A percentile compares a stretch with the other conserved stretches of the same genome.
These are phyloP conservation scores for Mastacembelus armatus DNA, from an alignment of 2,797 vertebrate genomes.

Conservation along the genomic window DNA sequence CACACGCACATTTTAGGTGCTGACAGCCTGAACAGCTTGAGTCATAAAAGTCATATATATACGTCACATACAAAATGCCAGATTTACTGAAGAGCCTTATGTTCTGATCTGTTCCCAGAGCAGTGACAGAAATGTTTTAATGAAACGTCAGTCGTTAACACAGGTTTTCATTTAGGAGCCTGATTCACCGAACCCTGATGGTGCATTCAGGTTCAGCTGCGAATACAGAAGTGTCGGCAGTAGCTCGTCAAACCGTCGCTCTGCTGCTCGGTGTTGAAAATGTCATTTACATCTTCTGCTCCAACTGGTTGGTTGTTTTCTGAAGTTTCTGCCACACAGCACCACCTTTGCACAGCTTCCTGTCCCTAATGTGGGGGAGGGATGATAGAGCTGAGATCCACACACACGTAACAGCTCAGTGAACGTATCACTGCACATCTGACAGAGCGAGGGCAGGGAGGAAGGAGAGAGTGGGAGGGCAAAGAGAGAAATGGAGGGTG, in stretches of 20 bases:
- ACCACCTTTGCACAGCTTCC: no score
- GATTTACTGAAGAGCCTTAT: background rate
- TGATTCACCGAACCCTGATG: no score
- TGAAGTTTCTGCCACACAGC: no score
- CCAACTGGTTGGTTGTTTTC: no score
- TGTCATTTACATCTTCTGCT: no score
- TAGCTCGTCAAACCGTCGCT: no score
- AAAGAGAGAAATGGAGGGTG: constrained; percentile 23
- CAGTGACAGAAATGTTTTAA: background rate
- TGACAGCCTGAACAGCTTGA: background rate
- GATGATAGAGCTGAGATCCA: background rate
- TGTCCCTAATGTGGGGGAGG: no score
- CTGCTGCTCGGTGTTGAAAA: no score
- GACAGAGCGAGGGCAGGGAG: no score
- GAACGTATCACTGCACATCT: constrained; percentile 16
- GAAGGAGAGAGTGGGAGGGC: background rate
- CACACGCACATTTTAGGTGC: background rate
- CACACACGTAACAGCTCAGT: background rate
- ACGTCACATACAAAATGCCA: background rate
- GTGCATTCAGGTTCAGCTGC: no score
- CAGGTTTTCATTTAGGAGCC: background rate
- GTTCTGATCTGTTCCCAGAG: background rate
- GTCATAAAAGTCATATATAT: background rate
- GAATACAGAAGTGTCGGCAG: no score
- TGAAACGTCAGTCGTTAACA: background rate